Base-by-base conservation (phyloP, 35 echinoderm and acorn worm species). In the Chiridota heheva region DNA sequence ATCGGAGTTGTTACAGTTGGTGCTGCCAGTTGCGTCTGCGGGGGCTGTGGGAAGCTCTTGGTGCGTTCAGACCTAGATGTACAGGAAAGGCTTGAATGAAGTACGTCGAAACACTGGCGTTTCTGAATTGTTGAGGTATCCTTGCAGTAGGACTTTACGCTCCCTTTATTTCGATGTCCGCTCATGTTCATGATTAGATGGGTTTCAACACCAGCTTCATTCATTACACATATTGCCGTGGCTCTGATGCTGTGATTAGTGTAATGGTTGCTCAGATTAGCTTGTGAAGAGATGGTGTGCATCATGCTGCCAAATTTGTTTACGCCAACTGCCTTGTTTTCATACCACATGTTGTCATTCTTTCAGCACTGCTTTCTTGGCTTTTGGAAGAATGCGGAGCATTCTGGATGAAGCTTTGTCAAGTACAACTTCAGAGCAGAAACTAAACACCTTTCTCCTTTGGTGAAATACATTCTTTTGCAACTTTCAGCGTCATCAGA, bases 201-300 rank as follows among this genome's bases (percentile, higher is more conserved):
- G 6, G 24, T 36, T 31, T 31, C 47, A 78, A 64, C 28, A 6
- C 49, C 75, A 4, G 3, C 47, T 2, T 58, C 3, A 36, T 38
- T 3, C 29, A 61, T 17, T n/a, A n/a, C n/a, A n/a, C n/a, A n/a
- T n/a, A n/a, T n/a, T 24, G 75, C 44, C 4, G 75, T 74, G 30
- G 70, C 70, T 56, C 40, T 3, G 5, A 74, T n/a, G 48, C 37
- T 5, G 42, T 74, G 70, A 25, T 74, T 74, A 10, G 70, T 74
- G 32, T 78, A 78, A 22, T 6, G 15, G 3, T 57, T 10, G 7
- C 8, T 51, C 8, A 44, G 60, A 4, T 56, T 56, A 2, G 75
- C 75, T 22, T 7, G 12, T 42, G 13, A 24, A 0, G 57, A 65
- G 36, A 64, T 81, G 15, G 7, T 64, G 36, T 56, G 36, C 77